Conservation (phyloP, 2,888 invertebrate genomes). For the Drosophila cognata region DNA sequence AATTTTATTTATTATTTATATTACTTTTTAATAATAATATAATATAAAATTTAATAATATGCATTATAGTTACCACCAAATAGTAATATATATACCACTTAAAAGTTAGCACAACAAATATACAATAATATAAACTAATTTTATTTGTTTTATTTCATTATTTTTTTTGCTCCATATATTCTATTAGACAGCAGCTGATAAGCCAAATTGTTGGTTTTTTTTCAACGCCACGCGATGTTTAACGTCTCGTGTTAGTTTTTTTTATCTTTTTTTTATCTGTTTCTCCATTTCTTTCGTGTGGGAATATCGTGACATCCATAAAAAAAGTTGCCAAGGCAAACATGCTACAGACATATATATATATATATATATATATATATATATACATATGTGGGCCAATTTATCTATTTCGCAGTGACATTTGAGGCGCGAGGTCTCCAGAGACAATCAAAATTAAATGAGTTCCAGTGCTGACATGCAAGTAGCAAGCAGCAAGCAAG, state of each 20-base stretch:
- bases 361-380: neutral
- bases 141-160: neutral
- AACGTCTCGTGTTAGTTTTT: conserved; percentile 24
- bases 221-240: conserved; percentile 50
- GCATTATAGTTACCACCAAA: neutral
- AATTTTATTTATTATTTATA: neutral
- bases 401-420: conserved; percentile 37
- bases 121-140: neutral
- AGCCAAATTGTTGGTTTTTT: conserved; percentile 62
- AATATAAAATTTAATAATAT: too few relatives aligned
- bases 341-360: conserved; percentile 28
- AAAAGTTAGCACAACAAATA: neutral
- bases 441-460: conserved; percentile 56
- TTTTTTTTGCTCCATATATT: conserved; percentile 14
- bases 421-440: conserved; percentile 45
- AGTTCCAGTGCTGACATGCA: conserved; percentile 47
- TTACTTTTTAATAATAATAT: too few relatives aligned
- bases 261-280: neutral
- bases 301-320: conserved; percentile 45
- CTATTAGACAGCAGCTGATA: conserved; percentile 43
- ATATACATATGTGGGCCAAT: conserved; percentile 37
- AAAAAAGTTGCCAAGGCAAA: conserved; percentile 48
- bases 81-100: neutral
- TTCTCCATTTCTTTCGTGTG: neutral
- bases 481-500: conserved; percentile 29